Evolutionary conservation across 2,888 invertebrate genomes (phyloP).

Genomic region (Spilosoma lubricipeda): DNA sequence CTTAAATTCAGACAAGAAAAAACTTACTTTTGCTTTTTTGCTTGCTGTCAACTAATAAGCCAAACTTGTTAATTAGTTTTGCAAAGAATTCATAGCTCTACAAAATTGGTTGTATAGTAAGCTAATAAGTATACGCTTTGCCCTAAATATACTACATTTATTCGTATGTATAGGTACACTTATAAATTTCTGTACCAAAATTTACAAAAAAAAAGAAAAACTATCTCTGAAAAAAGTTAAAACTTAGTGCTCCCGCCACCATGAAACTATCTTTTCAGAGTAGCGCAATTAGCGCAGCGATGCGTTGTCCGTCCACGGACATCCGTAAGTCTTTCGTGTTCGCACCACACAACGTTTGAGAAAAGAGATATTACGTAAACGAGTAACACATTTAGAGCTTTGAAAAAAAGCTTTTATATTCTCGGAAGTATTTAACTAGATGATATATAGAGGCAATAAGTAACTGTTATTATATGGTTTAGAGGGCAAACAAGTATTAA

Average conservation of each 20-base stretch:
- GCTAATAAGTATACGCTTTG: too few relatives aligned
- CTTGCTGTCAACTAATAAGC: too few relatives aligned
- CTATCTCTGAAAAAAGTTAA: not conserved
- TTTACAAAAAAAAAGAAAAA: not conserved
- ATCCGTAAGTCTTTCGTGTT: slow-evolving; percentile 51
- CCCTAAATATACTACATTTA: too few relatives aligned
- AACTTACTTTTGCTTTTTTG: too few relatives aligned
- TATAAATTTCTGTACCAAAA: too few relatives aligned
- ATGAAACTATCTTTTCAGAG: slow-evolving; percentile 46
- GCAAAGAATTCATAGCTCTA: too few relatives aligned
- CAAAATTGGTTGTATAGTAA: too few relatives aligned
- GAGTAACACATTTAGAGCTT: slow-evolving; percentile 1
- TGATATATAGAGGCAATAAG: not conserved
- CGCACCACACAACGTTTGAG: slow-evolving; percentile 19
- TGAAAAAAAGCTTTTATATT: not conserved
- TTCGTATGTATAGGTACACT: too few relatives aligned
- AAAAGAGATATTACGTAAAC: not conserved
- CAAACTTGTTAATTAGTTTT: too few relatives aligned
- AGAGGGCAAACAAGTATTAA: too few relatives aligned
- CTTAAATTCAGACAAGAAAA: too few relatives aligned
- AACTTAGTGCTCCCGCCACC: slow-evolving; percentile 29
- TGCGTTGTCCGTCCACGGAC: slow-evolving; percentile 53
- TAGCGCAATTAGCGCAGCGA: slow-evolving; percentile 63
- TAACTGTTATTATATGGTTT: too few relatives aligned
- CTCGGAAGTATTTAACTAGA: not conserved